Evolutionary conservation across 2,888 invertebrate genomes (phyloP).

Genomic region (Tipula helvola): DNA sequence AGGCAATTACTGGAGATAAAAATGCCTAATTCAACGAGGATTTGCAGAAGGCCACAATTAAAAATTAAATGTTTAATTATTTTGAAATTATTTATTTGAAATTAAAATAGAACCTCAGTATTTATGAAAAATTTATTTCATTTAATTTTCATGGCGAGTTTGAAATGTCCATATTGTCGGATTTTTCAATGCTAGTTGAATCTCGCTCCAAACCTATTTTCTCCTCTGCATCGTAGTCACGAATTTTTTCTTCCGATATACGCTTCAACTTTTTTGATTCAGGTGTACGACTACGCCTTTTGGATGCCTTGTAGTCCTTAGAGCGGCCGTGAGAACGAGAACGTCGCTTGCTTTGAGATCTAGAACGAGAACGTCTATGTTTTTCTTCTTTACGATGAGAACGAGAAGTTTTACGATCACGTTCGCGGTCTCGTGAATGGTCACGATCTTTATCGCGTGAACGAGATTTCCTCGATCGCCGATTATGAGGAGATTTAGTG

Average conservation of each 20-base stretch:
- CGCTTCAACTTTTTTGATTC: constrained; percentile 28
- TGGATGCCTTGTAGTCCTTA: constrained; percentile 29
- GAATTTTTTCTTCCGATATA: constrained; percentile 24
- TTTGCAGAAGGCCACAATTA: too few species aligned
- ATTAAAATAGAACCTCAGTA: too few species aligned
- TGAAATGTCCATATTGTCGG: constrained; percentile 69
- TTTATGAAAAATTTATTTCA: too few species aligned
- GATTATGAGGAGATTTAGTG: constrained; percentile 17
- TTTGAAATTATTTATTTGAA: too few species aligned
- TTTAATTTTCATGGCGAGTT: constrained; percentile 49
- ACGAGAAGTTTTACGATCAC: constrained; percentile 25
- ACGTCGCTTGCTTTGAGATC: constrained; percentile 32
- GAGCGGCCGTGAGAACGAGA: constrained; percentile 33
- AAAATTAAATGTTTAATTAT: too few species aligned
- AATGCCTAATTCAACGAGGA: too few species aligned
- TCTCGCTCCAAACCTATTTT: constrained; percentile 33
- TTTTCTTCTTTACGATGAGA: constrained; percentile 41
- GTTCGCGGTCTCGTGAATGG: constrained; percentile 21
- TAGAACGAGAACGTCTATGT: constrained; percentile 33
- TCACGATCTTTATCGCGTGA: constrained; percentile 30
- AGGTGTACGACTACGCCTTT: constrained; percentile 30
- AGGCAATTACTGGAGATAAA: too few species aligned
- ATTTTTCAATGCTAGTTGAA: constrained; percentile 40
- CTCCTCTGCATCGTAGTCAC: constrained; percentile 28
- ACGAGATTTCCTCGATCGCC: constrained; percentile 22